Evolutionary conservation across 2,888 invertebrate genomes (phyloP).

Genomic region (Rhopalosiphum nymphaeae): DNA sequence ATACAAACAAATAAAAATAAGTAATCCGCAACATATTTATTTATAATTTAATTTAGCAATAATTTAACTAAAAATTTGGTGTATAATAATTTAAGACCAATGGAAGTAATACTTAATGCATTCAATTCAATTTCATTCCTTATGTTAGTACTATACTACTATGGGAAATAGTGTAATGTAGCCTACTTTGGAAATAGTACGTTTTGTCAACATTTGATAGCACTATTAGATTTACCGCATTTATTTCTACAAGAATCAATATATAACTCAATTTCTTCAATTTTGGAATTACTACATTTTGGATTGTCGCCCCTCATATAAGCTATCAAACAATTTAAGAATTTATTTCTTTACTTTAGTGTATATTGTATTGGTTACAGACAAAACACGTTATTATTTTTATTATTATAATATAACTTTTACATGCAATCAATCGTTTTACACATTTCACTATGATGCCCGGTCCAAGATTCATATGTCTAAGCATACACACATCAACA

Average conservation of each 20-base stretch:
- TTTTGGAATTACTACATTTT: too few relatives aligned
- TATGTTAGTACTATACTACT: conserved; percentile 1
- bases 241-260: too few relatives aligned
- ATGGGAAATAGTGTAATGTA: neutral
- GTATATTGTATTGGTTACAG: neutral
- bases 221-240: too few relatives aligned
- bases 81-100: neutral
- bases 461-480: neutral
- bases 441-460: neutral
- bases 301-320: neutral
- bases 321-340: neutral
- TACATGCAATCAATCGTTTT: neutral
- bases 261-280: too few relatives aligned
- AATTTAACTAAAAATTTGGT: neutral
- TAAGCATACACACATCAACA: neutral
- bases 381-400: neutral
- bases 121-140: neutral
- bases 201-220: neutral
- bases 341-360: neutral
- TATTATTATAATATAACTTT: neutral
- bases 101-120: neutral
- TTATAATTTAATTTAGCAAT: neutral
- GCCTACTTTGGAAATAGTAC: neutral
- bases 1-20: neutral
- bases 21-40: neutral